Evolutionary conservation across 2,113 vertebrate species (phyloP), one percentile per base, ranked within the genome.

Genomic region (Crotalus tigris): DNA sequence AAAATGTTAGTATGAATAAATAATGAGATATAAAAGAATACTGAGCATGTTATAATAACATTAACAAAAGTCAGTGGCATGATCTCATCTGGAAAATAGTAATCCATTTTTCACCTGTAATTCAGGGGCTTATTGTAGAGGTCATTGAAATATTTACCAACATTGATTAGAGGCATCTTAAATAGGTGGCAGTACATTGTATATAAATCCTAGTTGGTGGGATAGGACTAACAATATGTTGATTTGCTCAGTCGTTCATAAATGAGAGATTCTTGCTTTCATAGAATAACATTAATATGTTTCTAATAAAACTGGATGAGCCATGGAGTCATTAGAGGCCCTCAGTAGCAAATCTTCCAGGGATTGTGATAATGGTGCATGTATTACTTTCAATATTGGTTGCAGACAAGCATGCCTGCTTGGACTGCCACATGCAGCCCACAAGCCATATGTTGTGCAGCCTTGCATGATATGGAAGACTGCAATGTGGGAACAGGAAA

Each of bases 11-110:
- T 44, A 88, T 85, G 1, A 23, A 92, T 92, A 92, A 26, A 92
- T 92, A 91, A 21, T 75, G 19, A 10, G 26, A 85, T 88, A 8
- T 75, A 94, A 93, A 95, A 87, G 88, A 93, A 85, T 11, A 49
- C 4, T 51, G 3, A 1, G 51, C 87, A 64, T 29, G 53, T 0
- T 15, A 90, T 85, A 89, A 88, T 91, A 10, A 88, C 75, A 85
- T 90, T 88, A 9, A 91, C 1, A 59, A 33, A 88, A 75, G 81
- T 58, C 33, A 81, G 1, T 88, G 29, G 57, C 93, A 44, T 39
- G 51, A 8, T 92, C 88, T 85, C 24, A 46, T 13, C 85, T 90
- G 53, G 9, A 91, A 94, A 51, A 90, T 23, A 12, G 59, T 81
- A 46, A 12, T 85, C 12, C 29, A 8, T 75, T 90, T 87, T 61